Conservation (phyloP, 1,140 invertebrate genomes). For the Drosophila kanapiae region DNA sequence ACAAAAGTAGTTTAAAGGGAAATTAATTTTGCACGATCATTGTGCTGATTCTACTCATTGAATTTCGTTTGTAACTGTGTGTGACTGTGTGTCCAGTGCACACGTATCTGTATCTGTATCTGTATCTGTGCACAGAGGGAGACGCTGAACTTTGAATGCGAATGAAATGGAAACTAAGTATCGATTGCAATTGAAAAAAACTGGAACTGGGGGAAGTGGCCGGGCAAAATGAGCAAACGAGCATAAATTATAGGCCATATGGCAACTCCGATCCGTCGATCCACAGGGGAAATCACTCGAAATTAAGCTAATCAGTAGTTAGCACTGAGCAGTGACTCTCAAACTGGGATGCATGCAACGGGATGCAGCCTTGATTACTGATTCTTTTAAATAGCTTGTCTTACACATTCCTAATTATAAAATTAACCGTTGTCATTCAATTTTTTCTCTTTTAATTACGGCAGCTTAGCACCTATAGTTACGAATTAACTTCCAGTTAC, state of each 20-base stretch:
- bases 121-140: constrained; percentile 19
- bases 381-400: neutral
- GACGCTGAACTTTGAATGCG: constrained; percentile 49
- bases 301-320: constrained; percentile 70
- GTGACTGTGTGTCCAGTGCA: constrained; percentile 8
- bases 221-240: constrained; percentile 56
- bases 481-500: neutral
- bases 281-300: constrained; percentile 55
- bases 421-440: neutral
- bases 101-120: constrained; percentile 9
- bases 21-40: constrained; percentile 75
- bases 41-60: constrained; percentile 71
- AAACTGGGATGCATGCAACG: constrained; percentile 3
- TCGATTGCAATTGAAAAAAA: constrained; percentile 67
- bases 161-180: constrained; percentile 74
- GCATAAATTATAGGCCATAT: constrained; percentile 53
- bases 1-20: constrained; percentile 51
- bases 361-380: constrained; percentile 1
- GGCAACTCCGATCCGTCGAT: constrained; percentile 35
- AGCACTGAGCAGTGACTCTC: neutral
- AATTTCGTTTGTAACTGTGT: constrained; percentile 44
- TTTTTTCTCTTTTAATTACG: neutral
- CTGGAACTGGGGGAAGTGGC: constrained; percentile 45
- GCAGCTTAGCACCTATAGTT: constrained; percentile 8
- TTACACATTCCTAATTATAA: constrained; percentile 1